Evolutionary conservation across 2,888 invertebrate genomes (phyloP).

Genomic region (Caenorhabditis afra): DNA sequence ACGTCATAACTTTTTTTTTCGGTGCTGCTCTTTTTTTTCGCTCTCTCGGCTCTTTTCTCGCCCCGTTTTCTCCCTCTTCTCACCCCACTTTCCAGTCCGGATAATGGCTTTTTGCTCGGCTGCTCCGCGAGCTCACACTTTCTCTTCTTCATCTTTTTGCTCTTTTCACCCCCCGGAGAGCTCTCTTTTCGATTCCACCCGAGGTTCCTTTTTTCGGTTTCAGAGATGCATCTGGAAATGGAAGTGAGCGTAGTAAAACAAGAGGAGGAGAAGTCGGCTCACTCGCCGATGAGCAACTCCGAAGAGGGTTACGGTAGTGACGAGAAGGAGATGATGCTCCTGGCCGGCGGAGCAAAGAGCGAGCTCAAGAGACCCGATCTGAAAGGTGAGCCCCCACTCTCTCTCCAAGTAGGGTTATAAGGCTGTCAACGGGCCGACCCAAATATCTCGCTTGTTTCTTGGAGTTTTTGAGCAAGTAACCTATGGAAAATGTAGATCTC

Average conservation of each 20-base stretch:
- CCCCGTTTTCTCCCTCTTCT: constrained; percentile 22
- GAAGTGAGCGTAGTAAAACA: constrained; percentile 3
- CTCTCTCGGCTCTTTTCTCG: not conserved
- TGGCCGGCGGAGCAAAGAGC: not conserved
- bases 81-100: constrained; percentile 9
- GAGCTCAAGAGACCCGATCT: constrained; percentile 70
- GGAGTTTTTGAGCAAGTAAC: no score
- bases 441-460: no score
- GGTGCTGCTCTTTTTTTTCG: not conserved
- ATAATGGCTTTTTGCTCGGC: constrained; percentile 34
- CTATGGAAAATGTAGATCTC: no score
- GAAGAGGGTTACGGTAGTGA: constrained; percentile 51
- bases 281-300: constrained; percentile 21
- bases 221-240: constrained; percentile 31
- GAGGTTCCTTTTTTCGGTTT: not conserved
- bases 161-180: constrained; percentile 7
- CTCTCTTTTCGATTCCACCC: constrained; percentile 14
- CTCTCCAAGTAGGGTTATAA: no score
- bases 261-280: constrained; percentile 11
- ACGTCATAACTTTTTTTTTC: constrained; percentile 23
- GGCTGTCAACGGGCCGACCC: no score
- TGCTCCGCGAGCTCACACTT: not conserved
- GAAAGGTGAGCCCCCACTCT: constrained; percentile 68
- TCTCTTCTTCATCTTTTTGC: constrained; percentile 6
- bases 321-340: constrained; percentile 32